These are phyloP conservation scores for Oegoconia quadripuncta DNA, from an alignment of 2,888 invertebrate species.

Conservation along the genomic window DNA sequence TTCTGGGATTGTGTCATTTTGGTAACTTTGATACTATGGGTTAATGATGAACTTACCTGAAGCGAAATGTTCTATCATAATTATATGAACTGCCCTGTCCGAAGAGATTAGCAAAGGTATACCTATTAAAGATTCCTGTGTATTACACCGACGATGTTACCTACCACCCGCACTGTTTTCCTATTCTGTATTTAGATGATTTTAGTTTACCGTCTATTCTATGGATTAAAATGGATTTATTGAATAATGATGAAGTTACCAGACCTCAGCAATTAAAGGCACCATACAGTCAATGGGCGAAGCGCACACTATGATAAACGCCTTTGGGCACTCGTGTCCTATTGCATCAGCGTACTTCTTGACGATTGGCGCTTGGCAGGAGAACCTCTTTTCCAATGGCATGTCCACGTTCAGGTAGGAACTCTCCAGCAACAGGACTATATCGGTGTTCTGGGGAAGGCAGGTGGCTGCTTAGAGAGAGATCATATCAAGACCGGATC, in stretches of 20 bases:
- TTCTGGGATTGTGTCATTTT: too few species aligned
- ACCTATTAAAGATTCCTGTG: too few species aligned
- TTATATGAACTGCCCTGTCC: too few species aligned
- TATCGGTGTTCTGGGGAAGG: constrained; percentile 55
- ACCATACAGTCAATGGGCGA: constrained; percentile 78
- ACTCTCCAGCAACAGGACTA: constrained; percentile 64
- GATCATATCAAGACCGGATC: neutral
- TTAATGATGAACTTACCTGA: too few species aligned
- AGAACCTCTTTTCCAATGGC: constrained; percentile 53
- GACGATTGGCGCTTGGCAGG: constrained; percentile 57
- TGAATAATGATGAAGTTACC: constrained; percentile 4
- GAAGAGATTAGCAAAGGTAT: too few species aligned
- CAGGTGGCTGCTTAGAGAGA: constrained; percentile 2
- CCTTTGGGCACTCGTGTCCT: constrained; percentile 72
- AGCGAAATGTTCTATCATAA: too few species aligned
- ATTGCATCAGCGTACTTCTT: constrained; percentile 69
- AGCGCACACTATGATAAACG: constrained; percentile 71
- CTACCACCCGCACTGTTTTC: too few species aligned
- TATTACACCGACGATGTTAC: too few species aligned
- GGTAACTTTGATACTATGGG: too few species aligned
- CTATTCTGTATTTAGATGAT: too few species aligned
- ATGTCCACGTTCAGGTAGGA: constrained; percentile 44
- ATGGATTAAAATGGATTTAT: neutral
- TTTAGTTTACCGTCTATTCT: too few species aligned
- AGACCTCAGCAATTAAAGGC: constrained; percentile 73